Evolutionary conservation across 2,888 invertebrate species (phyloP), one percentile per base, ranked within the genome.

Genomic region (Tipula unca): DNA sequence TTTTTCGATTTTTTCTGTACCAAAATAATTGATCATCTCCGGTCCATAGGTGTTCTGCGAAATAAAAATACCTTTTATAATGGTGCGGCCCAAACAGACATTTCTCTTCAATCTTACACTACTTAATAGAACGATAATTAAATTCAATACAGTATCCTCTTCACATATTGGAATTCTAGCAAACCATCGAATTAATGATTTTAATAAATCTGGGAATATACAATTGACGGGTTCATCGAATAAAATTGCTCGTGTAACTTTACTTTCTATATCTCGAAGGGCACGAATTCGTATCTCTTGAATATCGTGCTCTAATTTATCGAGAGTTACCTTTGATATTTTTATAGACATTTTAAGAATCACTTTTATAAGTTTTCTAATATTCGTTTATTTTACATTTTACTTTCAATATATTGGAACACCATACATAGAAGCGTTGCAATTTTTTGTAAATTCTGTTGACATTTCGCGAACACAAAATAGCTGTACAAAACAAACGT

Each of bases 121-220:
- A n/a, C n/a, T 88, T 54, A 91, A 82, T 14, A 91, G 86, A n/a
- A 87, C 87, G 69, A 89, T 36, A 39, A 90, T 87, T 29, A 91
- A 86, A 5, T 88, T 85, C 36, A 91, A 87, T 0, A 90, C 90
- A 17, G 86, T 87, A 48, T 89, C 89, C 4, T 88, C 86, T 29
- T 88, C 88, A n/a, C 87, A 85, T 0, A 88, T 82, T 0, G 90
- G 90, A 39, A 87, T 87, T 84, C 87, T 87, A 0, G 88, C 89
- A 87, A 91, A 90, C 91, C 91, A 91, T 29, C 89, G 88, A 20
- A 91, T 90, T 10, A 91, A 86, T 85, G 90, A 89, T 86, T 89
- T 91, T 1, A 89, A 87, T n/a, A 91, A 87, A 85, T 88, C 87
- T 14, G 88, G 88, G 0, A 90, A 88, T 86, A 89, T 89, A 36